Percentiles rank a stretch among this genome's conserved stretches.
phyloP scores from a whole-genome alignment of 2,797 vertebrate species.

The Smutsia gigantea region DNA sequence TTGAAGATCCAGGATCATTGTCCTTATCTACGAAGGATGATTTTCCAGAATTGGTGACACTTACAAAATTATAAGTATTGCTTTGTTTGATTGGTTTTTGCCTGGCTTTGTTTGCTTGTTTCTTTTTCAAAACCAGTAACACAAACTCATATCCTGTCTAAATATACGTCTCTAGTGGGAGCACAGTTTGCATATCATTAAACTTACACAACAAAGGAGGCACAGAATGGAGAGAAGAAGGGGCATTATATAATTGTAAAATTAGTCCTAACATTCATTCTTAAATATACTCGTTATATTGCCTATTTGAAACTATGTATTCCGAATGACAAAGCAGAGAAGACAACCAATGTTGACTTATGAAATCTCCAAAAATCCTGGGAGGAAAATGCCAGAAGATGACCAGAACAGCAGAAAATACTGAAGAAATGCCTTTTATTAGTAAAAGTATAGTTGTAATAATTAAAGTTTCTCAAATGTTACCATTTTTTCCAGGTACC shows the following conservation, averaged over 20 bases:
- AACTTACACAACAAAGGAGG: background rate
- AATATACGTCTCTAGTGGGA: background rate
- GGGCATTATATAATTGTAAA: background rate
- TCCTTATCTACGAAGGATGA: background rate
- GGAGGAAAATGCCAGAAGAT: background rate
- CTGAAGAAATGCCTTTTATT: background rate
- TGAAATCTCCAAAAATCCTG: background rate
- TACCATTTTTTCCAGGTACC: background rate
- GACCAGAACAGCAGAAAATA: background rate
- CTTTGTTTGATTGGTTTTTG: background rate
- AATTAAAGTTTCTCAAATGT: background rate
- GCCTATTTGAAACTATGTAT: background rate
- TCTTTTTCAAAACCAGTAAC: background rate
- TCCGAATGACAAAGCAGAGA: background rate
- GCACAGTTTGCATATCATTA: background rate
- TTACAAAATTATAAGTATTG: background rate
- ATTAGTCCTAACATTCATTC: background rate
- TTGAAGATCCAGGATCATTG: background rate
- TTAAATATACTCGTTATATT: background rate
- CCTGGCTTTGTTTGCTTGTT: background rate
- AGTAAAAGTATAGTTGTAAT: background rate
- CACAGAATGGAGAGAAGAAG: background rate
- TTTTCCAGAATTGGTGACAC: background rate
- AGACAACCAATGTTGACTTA: background rate
- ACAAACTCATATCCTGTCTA: background rate